phyloP scores from a whole-genome alignment of 2,797 vertebrate species.

The Ctenopoma multispine region DNA sequence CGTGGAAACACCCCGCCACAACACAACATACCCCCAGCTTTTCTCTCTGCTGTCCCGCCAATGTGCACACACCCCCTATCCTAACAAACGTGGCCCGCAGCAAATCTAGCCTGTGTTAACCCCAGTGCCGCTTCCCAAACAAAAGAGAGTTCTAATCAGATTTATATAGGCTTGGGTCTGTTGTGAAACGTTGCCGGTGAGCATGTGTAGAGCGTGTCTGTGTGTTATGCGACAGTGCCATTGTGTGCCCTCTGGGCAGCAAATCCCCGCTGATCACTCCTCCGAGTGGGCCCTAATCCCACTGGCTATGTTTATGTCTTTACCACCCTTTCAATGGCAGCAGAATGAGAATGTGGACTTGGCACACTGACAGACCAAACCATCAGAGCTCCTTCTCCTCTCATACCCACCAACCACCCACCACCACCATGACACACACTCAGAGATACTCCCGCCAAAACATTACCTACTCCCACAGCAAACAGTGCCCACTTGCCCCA shows the following conservation, averaged over 20 bases:
- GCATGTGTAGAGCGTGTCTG: constrained; percentile 72
- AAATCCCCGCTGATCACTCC: constrained; percentile 85
- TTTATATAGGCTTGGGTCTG: constrained; percentile 76
- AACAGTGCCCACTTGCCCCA: constrained; percentile 49
- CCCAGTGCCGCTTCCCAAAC: constrained; percentile 72
- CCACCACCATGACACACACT: constrained; percentile 29
- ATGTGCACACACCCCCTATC: constrained; percentile 58
- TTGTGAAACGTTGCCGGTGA: constrained; percentile 76
- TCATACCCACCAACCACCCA: constrained; percentile 29
- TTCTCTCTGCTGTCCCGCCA: constrained; percentile 54
- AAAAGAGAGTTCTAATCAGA: constrained; percentile 82
- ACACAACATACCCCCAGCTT: constrained; percentile 64
- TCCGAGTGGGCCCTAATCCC: constrained; percentile 82
- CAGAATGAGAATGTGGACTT: constrained; percentile 78
- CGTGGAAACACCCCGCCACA: constrained; percentile 74
- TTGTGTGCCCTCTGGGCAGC: constrained; percentile 77
- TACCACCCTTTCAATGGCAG: constrained; percentile 70
- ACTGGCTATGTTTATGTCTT: constrained; percentile 82
- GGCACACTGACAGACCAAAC: constrained; percentile 74
- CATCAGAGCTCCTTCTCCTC: constrained; percentile 52
- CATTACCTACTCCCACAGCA: constrained; percentile 28
- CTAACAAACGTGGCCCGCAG: constrained; percentile 59
- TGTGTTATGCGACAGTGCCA: constrained; percentile 72
- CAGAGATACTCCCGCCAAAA: constrained; percentile 63
- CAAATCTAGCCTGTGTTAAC: constrained; percentile 69